These are phyloP conservation scores for Tupiocoris notatus DNA, from an alignment of 2,888 invertebrate species.

Conservation along the genomic window DNA sequence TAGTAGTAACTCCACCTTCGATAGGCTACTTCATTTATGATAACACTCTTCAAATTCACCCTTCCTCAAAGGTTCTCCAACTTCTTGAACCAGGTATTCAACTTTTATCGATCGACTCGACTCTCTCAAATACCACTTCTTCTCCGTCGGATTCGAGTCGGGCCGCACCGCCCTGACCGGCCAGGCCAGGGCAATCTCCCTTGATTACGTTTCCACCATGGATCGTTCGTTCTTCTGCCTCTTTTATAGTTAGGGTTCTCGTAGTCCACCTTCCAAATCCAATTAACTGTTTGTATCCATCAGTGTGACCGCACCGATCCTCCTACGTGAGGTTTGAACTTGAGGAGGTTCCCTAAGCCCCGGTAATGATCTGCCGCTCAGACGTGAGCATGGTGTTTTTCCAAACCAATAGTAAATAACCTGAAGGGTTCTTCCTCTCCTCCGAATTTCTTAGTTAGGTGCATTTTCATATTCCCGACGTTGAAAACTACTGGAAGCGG, in stretches of 20 bases:
- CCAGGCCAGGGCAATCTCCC: constrained; percentile 29
- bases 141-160: neutral
- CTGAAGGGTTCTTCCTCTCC: neutral
- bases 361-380: constrained; percentile 22
- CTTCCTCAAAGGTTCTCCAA: constrained; percentile 9
- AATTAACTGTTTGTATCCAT: constrained; percentile 41
- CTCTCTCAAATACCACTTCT: constrained; percentile 18
- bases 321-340: constrained; percentile 32
- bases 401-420: neutral
- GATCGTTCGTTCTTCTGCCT: constrained; percentile 17
- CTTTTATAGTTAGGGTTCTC: constrained; percentile 27
- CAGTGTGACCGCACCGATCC: constrained; percentile 31
- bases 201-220: constrained; percentile 34
- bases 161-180: neutral
- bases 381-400: neutral
- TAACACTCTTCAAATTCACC: constrained; percentile 38
- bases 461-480: neutral
- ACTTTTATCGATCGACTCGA: constrained; percentile 33
- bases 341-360: constrained; percentile 1
- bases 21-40: constrained; percentile 44
- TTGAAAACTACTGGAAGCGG: too few relatives aligned
- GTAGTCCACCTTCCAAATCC: constrained; percentile 37
- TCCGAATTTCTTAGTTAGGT: neutral
- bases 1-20: constrained; percentile 40
- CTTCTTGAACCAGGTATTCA: constrained; percentile 19